A percentile compares a stretch with the other conserved stretches of the same genome.
Conservation (phyloP, 1,140 invertebrate species). For the Plodia interpunctella region DNA sequence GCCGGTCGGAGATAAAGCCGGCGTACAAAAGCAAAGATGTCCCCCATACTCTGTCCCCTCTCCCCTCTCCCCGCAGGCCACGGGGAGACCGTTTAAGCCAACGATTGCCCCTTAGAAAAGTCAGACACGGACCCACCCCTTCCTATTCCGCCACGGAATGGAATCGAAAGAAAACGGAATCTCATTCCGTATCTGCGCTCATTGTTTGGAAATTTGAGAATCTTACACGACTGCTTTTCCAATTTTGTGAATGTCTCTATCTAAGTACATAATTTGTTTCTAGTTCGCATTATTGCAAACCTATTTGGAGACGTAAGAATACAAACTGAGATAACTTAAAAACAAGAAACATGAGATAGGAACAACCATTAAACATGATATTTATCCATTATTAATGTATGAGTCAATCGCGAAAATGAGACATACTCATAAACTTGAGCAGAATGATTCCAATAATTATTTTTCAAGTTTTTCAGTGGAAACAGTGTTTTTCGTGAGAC, state of each 20-base stretch:
- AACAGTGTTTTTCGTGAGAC: too few species aligned
- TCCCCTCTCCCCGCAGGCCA: conserved; percentile 20
- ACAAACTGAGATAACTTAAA: too few species aligned
- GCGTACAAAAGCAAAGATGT: conserved; percentile 40
- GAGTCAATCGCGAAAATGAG: background rate
- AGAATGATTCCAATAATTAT: too few species aligned
- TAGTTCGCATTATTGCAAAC: too few species aligned
- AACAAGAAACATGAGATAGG: too few species aligned
- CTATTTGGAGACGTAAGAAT: too few species aligned
- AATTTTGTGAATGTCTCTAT: conserved; percentile 42
- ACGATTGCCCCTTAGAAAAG: conserved; percentile 55
- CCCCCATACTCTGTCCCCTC: conserved; percentile 22
- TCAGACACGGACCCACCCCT: conserved; percentile 32
- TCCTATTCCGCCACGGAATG: conserved; percentile 34
- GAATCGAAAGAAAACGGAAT: conserved; percentile 57
- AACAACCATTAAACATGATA: too few species aligned
- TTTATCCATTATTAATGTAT: too few species aligned
- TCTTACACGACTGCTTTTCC: conserved; percentile 57
- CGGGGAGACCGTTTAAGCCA: conserved; percentile 47
- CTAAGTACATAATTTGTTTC: background rate
- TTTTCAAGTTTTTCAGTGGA: too few species aligned
- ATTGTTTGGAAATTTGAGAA: conserved; percentile 58
- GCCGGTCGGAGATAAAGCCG: conserved; percentile 42
- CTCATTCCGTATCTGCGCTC: conserved; percentile 42
- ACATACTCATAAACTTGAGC: background rate